phyloP scores from a whole-genome alignment of 2,888 invertebrate genomes.

The Spisula solida region DNA sequence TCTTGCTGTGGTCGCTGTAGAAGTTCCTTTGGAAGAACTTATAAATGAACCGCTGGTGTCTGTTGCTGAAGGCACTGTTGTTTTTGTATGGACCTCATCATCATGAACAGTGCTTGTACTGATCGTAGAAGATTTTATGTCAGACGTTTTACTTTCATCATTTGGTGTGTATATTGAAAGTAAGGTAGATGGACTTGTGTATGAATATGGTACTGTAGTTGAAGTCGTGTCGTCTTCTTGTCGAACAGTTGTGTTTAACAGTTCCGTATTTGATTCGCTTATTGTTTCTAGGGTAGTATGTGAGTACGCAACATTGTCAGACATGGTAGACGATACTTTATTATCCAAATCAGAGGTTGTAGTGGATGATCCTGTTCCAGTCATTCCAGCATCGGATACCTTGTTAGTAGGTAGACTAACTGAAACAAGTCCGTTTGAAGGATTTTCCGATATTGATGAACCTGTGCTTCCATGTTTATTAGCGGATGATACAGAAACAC shows the following conservation, averaged over 20 bases:
- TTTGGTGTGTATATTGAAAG: background rate
- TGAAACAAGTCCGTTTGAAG: background rate
- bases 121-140: background rate
- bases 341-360: background rate
- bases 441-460: background rate
- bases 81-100: background rate
- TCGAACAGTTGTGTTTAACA: background rate
- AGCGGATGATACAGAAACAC: background rate
- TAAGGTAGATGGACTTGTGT: background rate
- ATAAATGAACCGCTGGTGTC: too few species aligned
- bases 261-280: background rate
- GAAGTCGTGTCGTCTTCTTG: background rate
- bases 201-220: background rate
- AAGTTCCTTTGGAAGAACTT: background rate
- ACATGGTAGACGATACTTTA: background rate
- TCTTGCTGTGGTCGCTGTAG: background rate
- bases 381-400: background rate
- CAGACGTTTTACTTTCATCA: background rate
- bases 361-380: background rate
- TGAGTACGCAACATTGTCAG: background rate
- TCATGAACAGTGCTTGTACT: background rate
- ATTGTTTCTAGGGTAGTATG: background rate
- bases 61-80: too few species aligned
- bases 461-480: background rate
- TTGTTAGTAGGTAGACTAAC: background rate